Evolutionary conservation across 1,140 invertebrate genomes (phyloP).

Genomic region (Steinernema feltiae): DNA sequence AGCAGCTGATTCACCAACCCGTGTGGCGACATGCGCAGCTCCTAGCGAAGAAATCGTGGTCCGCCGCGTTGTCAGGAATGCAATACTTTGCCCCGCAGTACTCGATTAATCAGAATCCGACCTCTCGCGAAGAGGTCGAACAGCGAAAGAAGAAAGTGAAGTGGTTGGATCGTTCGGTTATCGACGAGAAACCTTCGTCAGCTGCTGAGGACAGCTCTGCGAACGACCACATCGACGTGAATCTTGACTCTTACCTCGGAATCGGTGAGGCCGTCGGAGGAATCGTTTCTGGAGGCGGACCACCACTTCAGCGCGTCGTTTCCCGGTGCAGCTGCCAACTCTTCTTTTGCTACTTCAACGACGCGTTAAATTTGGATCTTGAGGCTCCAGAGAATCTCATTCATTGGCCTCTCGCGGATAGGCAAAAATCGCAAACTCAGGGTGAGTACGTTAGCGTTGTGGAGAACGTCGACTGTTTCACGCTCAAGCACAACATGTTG

Average conservation of each 20-base stretch:
- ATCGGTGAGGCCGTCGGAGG: constrained; percentile 78
- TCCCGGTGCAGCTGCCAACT: constrained; percentile 95
- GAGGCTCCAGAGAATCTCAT: constrained; percentile 50
- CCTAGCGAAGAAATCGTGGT: constrained; percentile 88
- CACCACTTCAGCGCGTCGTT: constrained; percentile 78
- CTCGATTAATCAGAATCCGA: not conserved
- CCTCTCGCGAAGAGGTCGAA: constrained; percentile 22
- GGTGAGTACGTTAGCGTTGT: constrained; percentile 59
- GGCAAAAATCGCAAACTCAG: constrained; percentile 46
- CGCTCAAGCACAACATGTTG: constrained; percentile 92
- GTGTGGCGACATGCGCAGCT: constrained; percentile 81
- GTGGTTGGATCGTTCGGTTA: constrained; percentile 70
- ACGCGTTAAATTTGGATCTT: constrained; percentile 69
- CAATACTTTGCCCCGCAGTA: constrained; percentile 69
- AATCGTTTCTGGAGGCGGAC: constrained; percentile 63
- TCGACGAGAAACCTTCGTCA: constrained; percentile 47
- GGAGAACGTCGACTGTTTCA: constrained; percentile 88
- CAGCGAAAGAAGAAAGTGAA: constrained; percentile 34
- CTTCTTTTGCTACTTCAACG: constrained; percentile 89
- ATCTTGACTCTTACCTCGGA: not conserved
- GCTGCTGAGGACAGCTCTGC: not conserved
- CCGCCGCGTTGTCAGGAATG: constrained; percentile 89
- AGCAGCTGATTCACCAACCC: constrained; percentile 80
- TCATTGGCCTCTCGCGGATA: constrained; percentile 10
- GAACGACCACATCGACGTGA: constrained; percentile 37